Base-by-base conservation (phyloP, 2,888 invertebrate species). In the Adelognathus sp. region DNA sequence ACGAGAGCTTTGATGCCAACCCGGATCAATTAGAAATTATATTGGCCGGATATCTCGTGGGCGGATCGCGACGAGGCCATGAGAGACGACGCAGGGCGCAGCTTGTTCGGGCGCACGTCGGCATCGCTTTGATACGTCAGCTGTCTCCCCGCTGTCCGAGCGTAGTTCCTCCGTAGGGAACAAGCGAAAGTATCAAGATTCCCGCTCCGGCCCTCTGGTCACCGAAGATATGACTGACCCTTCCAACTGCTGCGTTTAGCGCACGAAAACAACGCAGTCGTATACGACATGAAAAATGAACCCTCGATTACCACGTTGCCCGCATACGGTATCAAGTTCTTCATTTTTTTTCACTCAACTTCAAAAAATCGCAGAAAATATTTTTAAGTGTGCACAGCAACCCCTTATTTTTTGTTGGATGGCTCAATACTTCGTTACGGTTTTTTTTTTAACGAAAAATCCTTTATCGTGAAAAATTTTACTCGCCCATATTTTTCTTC, bases 21-120 rank as follows among this genome's bases (percentile, higher is more conserved):
- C n/a, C 39, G 84, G 84, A 90, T 90, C 88, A 89, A 89, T 89
- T 90, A 89, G 86, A 86, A 88, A 88, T 89, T 87, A 86, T 86
- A 70, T 85, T 81, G 80, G 16, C 33, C 60, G 79, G 79, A 79
- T 87, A 89, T 89, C 86, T 82, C 74, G 81, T 73, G 81, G 84
- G 84, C 78, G 80, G 85, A 86, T 88, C 86, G 83, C 72, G 41
- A 71, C 46, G 39, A 33, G 56, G 58, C 50, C n/a, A n/a, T n/a
- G n/a, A 71, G 41, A 58, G 41, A 50, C 36, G 50, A 64, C 11
- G 54, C n/a, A 69, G 46, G 29, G 56, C n/a, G 46, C 33, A 16
- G 5, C 27, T 54, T 27, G n/a, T 24, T 27, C 74, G 67, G 69
- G 80, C 76, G 44, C 64, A 76, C 70, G 87, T 85, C 88, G 88